Base-by-base conservation (phyloP, 2,888 invertebrate genomes). In the Maniola hyperantus region DNA sequence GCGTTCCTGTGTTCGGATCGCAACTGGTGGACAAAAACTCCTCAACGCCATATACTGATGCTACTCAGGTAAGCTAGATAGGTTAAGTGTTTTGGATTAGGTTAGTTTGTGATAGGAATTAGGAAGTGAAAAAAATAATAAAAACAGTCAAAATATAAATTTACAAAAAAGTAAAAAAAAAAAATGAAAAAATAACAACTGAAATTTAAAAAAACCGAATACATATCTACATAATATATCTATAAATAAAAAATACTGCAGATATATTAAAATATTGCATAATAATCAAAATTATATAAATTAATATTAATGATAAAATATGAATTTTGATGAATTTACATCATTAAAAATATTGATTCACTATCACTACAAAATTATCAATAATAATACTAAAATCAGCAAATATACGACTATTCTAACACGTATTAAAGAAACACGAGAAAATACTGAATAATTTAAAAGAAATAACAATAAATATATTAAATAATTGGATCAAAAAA, bases 41-140 rank as follows among this genome's bases (percentile, higher is more conserved):
- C 42, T 94, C 95, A 64, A 99, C 99, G 69, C 99, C 99, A 69
- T 99, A 99, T 93, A 97, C 98, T 83, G 99, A 99, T 94, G 99
- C 99, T 72, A 99, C 99, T 79, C 97, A 97, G 97, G 97, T 97
- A 93, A 95, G 95, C 92, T 72, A n/a, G 50, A 10, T 51, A 33
- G 8, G 50, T 34, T 42, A 11, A 53, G 10, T 55, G n/a, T 7
- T 33, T 34, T 34, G 53, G 53, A 33, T 33, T 6, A 13, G 73
- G 65, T 53, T 64, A 66, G 60, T 50, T 57, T 15, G 8, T 66
- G 67, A 65, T 61, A 67, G 44, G 10, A 26, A 46, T 66, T 69
- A 65, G 67, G 66, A 18, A 61, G 61, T 71, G 60, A 69, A 20
- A 34, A 54, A 51, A 34, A 34, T 13, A n/a, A n/a, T 26, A 2